A percentile compares a stretch with the other conserved stretches of the same genome.
These are phyloP conservation scores for Heliconius ismenius DNA, from an alignment of 2,888 invertebrate species.

Conservation along the genomic window DNA sequence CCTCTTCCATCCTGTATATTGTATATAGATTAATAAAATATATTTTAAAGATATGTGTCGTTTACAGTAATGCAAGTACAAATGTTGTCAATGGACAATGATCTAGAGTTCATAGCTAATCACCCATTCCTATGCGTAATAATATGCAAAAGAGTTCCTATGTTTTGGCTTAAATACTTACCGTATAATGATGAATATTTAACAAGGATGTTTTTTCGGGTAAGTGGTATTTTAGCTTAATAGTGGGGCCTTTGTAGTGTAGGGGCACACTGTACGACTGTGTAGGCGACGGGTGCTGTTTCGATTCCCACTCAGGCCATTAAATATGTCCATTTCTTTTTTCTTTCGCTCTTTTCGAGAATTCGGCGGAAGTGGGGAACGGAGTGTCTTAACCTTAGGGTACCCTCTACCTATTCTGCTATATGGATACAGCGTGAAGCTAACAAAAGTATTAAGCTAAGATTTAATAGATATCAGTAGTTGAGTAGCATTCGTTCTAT, in stretches of 20 bases:
- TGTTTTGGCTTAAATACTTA: conserved; percentile 45
- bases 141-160: conserved; percentile 41
- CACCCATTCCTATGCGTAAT: conserved; percentile 54
- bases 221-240: background rate
- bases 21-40: background rate
- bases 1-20: no score
- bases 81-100: conserved; percentile 39
- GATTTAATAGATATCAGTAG: no score
- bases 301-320: no score
- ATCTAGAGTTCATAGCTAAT: conserved; percentile 50
- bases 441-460: no score
- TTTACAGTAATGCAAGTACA: conserved; percentile 43
- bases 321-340: no score
- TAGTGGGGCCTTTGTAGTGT: background rate
- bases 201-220: background rate
- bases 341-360: no score
- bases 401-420: no score
- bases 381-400: no score
- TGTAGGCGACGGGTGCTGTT: no score
- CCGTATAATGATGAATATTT: background rate
- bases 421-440: no score
- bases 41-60: background rate
- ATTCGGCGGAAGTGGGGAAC: no score
- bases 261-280: no score
- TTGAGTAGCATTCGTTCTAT: background rate